Percentiles rank a stretch among this genome's conserved stretches.
These are phyloP conservation scores for Telenomus remus DNA, from an alignment of 1,140 invertebrate species.

Conservation along the genomic window DNA sequence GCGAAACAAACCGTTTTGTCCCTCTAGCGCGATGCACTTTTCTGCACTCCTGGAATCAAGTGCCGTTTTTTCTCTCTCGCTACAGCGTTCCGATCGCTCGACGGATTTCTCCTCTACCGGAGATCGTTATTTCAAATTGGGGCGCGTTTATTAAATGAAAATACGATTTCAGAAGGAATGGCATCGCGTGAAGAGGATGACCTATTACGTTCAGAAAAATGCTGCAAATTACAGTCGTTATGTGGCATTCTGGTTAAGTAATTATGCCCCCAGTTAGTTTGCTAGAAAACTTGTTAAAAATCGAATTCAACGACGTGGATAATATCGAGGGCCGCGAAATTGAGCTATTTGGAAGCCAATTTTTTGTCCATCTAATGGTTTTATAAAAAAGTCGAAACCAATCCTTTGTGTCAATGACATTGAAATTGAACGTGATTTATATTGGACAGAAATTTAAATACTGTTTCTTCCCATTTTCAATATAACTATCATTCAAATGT, in stretches of 20 bases:
- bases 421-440: no score
- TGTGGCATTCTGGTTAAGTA: conserved; percentile 1
- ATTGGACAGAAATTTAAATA: no score
- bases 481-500: no score
- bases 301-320: not conserved
- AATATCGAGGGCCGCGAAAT: no score
- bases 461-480: no score
- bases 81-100: conserved; percentile 10
- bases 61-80: conserved; percentile 19
- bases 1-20: no score
- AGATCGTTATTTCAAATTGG: conserved; percentile 21
- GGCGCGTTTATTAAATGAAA: conserved; percentile 13
- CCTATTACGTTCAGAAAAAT: conserved; percentile 1
- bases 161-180: not conserved
- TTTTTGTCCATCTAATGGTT: no score
- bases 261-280: conserved; percentile 2
- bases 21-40: no score
- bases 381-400: no score
- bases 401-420: no score
- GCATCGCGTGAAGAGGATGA: conserved; percentile 1
- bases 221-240: not conserved
- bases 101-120: conserved; percentile 8
- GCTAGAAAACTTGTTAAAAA: not conserved
- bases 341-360: no score
- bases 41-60: no score